These are phyloP conservation scores for Drosophila quinaria DNA, from an alignment of 2,888 invertebrate species.

Conservation along the genomic window DNA sequence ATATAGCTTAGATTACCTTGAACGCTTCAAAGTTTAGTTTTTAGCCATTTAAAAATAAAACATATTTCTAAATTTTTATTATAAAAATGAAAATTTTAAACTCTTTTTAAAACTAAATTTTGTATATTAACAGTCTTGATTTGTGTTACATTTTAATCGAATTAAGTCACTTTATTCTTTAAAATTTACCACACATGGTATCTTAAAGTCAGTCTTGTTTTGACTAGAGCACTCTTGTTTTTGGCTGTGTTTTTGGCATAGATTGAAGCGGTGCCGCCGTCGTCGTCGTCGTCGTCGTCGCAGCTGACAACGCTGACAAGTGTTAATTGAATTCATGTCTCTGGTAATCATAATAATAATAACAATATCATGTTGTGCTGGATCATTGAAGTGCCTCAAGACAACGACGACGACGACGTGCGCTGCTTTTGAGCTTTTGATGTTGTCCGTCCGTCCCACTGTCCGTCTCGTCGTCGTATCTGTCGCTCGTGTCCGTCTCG, in stretches of 20 bases:
- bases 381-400: conserved; percentile 69
- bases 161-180: too few species aligned
- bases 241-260: conserved; percentile 56
- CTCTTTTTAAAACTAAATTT: too few species aligned
- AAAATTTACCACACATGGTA: conserved; percentile 22
- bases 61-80: too few species aligned
- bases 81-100: too few species aligned
- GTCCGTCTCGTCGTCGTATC: conserved; percentile 32
- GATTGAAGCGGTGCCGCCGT: conserved; percentile 57
- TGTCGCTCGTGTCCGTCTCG: conserved; percentile 48
- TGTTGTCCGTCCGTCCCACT: conserved; percentile 56
- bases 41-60: too few species aligned
- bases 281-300: conserved; percentile 32
- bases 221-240: conserved; percentile 7
- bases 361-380: conserved; percentile 79
- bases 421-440: conserved; percentile 75
- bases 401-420: conserved; percentile 50
- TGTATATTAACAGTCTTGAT: too few species aligned
- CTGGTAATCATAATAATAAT: conserved; percentile 85
- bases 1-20: too few species aligned
- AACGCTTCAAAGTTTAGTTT: too few species aligned
- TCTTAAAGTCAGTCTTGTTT: conserved; percentile 6
- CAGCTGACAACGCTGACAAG: conserved; percentile 83
- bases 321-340: conserved; percentile 85
- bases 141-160: too few species aligned